phyloP scores from a whole-genome alignment of 1,140 invertebrate genomes.

The Listronotus bonariensis region DNA sequence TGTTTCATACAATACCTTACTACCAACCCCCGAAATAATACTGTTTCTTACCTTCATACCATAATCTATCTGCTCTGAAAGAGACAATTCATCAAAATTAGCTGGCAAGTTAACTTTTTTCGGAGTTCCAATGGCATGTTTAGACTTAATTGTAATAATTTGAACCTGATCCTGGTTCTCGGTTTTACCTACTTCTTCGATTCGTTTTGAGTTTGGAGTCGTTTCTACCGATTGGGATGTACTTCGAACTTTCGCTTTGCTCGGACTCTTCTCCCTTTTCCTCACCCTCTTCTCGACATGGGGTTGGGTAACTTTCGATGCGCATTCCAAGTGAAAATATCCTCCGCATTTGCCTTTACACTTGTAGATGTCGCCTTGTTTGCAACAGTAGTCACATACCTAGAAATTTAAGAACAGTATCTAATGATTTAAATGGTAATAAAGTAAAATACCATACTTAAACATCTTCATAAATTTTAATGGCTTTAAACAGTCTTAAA shows the following conservation, averaged over 20 bases:
- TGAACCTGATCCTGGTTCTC: constrained; percentile 19
- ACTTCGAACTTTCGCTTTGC: constrained; percentile 13
- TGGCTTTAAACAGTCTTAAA: too few relatives aligned
- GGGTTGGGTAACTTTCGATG: constrained; percentile 22
- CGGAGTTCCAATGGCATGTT: constrained; percentile 22
- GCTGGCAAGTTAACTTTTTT: constrained; percentile 31
- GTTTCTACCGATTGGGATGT: neutral
- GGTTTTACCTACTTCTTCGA: constrained; percentile 5
- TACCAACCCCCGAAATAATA: too few relatives aligned
- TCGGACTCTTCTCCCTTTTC: neutral
- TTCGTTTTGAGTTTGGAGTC: neutral
- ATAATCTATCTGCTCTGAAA: constrained; percentile 50
- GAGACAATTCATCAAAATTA: constrained; percentile 38
- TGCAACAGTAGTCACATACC: constrained; percentile 71
- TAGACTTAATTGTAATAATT: constrained; percentile 40
- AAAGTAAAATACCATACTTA: too few relatives aligned
- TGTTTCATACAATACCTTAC: too few relatives aligned
- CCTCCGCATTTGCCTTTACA: constrained; percentile 65
- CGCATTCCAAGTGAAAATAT: constrained; percentile 61
- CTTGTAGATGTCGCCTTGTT: constrained; percentile 63
- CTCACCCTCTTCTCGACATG: constrained; percentile 4
- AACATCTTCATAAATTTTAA: too few relatives aligned
- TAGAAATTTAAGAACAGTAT: constrained; percentile 31
- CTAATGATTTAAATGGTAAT: too few relatives aligned
- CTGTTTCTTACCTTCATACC: constrained; percentile 43